Base-by-base conservation (phyloP, 2,113 vertebrate genomes). In the Alethe castanea region DNA sequence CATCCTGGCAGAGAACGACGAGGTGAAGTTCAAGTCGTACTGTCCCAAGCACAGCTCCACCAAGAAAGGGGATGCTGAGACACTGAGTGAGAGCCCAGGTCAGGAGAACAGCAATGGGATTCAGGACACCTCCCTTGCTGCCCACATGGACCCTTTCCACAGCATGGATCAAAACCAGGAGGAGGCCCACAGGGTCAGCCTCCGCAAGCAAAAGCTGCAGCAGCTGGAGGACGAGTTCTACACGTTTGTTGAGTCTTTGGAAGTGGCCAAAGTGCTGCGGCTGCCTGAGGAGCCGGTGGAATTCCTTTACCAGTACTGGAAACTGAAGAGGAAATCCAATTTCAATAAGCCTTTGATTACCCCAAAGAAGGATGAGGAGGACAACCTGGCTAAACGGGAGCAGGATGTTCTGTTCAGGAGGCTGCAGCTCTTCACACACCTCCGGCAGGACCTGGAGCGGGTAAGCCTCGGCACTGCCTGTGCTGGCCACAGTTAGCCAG, bases 261-360 rank as follows among this genome's bases (percentile, higher is more conserved):
- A 99, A 48, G 99, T 99, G 64, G 98, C 99, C 48, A 71, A 95
- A 50, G 97, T 91, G 16, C 97, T 99, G 96, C 97, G 97, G 88
- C 96, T 99, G 95, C 97, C 98, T 0, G 97, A 97, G 56, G 99
- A 99, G 74, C 94, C 93, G 0, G 99, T 99, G 96, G 99, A 98
- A 96, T 99, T 99, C 95, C 95, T 99, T 60, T 99, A 98, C 92
- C 98, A 99, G 97, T 99, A 99, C 98, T 99, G 99, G 99, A 99
- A 99, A 89, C 95, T 99, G 81, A 99, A 99, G 95, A 98, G 99
- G 91, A 99, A 99, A 97, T 98, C 98, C 86, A 99, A 99, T 96
- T 99, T 99, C 97, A 99, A 99, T 97, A 99, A 98, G 97, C 99
- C 99, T 50, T 98, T 99, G 59, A 98, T 99, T 92, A 99, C 99